These are phyloP conservation scores for Falcaria lacertinaria DNA, from an alignment of 2,888 invertebrate genomes.

Conservation along the genomic window DNA sequence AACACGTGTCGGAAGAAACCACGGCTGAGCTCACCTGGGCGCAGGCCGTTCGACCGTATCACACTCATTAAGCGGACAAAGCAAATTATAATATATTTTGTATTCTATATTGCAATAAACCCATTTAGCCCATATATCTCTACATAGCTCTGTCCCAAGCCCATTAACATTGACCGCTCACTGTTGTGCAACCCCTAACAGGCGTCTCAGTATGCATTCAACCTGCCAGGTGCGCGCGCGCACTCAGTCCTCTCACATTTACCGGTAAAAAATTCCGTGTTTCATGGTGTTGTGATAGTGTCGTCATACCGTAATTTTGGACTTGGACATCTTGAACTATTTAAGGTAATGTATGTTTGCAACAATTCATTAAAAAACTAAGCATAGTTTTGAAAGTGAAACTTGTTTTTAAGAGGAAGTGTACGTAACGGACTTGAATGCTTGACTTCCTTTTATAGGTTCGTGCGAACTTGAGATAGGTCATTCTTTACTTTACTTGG, in stretches of 20 bases:
- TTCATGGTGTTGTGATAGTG: slow-evolving; percentile 1
- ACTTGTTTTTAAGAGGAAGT: too few relatives aligned
- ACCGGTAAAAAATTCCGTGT: neutral
- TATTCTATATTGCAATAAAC: too few relatives aligned
- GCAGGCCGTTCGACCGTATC: too few relatives aligned
- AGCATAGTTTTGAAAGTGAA: too few relatives aligned
- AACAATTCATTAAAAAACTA: too few relatives aligned
- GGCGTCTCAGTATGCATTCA: slow-evolving; percentile 20
- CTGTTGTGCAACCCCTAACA: slow-evolving; percentile 25
- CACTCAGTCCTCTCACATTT: slow-evolving; percentile 7
- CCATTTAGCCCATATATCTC: too few relatives aligned
- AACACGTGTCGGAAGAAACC: too few relatives aligned
- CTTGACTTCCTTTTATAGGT: neutral
- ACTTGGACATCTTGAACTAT: neutral
- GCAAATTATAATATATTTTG: too few relatives aligned
- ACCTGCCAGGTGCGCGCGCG: slow-evolving; percentile 27
- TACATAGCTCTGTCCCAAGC: slow-evolving; percentile 21
- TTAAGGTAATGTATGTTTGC: neutral
- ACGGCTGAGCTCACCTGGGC: too few relatives aligned
- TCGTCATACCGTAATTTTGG: neutral
- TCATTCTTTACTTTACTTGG: neutral
- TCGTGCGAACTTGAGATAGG: neutral
- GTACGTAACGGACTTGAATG: too few relatives aligned
- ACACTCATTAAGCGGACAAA: too few relatives aligned
- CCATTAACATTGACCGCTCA: slow-evolving; percentile 50